Percentiles rank a stretch among this genome's conserved stretches.
Conservation (phyloP, 2,797 vertebrate genomes). For the Diplodus puntazzo region DNA sequence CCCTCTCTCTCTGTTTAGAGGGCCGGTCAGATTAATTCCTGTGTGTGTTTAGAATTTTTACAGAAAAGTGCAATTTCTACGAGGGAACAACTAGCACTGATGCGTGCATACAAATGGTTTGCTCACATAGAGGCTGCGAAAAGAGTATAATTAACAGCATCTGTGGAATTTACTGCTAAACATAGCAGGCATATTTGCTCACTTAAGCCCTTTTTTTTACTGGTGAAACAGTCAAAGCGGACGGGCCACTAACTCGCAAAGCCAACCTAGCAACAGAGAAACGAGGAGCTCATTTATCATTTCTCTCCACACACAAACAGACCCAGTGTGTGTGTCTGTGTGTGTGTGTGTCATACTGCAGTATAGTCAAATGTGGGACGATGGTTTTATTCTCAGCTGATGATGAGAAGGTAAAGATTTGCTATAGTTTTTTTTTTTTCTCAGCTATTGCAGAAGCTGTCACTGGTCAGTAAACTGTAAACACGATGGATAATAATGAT, state of each 20-base stretch:
- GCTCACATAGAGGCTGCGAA: conserved; percentile 37
- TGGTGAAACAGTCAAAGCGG: conserved; percentile 15
- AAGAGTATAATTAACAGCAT: conserved; percentile 50
- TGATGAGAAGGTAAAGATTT: conserved; percentile 26
- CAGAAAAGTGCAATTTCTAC: conserved; percentile 13
- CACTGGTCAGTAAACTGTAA: conserved; percentile 24
- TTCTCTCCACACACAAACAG: neutral
- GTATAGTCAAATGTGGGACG: conserved; percentile 25
- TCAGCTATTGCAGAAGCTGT: conserved; percentile 25
- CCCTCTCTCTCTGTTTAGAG: conserved; percentile 5
- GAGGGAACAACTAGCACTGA: conserved; percentile 20
- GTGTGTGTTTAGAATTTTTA: conserved; percentile 18
- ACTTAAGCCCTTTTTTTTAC: conserved; percentile 19
- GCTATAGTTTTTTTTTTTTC: neutral
- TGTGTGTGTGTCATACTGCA: conserved; percentile 12
- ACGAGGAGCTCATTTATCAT: conserved; percentile 42
- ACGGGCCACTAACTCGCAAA: conserved; percentile 23
- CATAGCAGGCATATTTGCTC: conserved; percentile 31
- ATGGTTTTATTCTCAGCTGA: conserved; percentile 28
- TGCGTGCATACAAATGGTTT: conserved; percentile 27
- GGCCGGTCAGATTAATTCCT: conserved; percentile 10
- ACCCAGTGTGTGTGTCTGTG: conserved; percentile 1
- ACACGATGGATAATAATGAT: conserved; percentile 50
- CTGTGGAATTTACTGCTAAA: conserved; percentile 43
- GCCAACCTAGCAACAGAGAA: conserved; percentile 29